These are phyloP conservation scores for Pardalotus punctatus DNA, from an alignment of 2,113 vertebrate species.

Conservation along the genomic window DNA sequence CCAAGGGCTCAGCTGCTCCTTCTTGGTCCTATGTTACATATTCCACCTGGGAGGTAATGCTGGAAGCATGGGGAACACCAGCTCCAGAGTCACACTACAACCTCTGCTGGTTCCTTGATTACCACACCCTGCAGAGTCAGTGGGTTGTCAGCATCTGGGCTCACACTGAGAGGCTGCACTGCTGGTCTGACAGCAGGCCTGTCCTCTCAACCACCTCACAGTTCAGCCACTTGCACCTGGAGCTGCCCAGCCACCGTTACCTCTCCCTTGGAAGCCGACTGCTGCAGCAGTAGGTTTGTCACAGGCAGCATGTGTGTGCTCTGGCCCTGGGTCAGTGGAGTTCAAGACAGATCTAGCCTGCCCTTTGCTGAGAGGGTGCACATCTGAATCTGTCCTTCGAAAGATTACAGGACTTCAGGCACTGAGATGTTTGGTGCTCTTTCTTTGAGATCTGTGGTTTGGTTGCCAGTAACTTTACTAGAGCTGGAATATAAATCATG, in stretches of 20 bases:
- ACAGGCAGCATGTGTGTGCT: background rate
- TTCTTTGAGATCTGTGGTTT: background rate
- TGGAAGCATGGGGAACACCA: accelerated
- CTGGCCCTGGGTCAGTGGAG: background rate
- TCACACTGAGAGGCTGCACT: background rate
- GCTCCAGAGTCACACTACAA: background rate
- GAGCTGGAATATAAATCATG: slow-evolving; percentile 7
- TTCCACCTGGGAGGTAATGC: background rate
- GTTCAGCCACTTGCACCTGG: background rate
- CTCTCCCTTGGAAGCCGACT: background rate
- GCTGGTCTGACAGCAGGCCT: background rate
- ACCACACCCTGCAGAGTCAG: background rate
- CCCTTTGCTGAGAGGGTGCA: background rate
- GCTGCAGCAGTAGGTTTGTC: background rate
- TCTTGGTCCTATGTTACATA: background rate
- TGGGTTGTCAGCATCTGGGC: background rate
- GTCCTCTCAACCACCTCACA: background rate
- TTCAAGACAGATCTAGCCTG: background rate
- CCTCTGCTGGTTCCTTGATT: background rate
- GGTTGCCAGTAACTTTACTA: slow-evolving; percentile 36
- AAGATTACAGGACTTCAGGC: background rate
- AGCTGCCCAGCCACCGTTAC: background rate
- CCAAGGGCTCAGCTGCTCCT: background rate
- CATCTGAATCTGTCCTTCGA: background rate
- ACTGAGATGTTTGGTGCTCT: background rate